These are phyloP conservation scores for Asobara japonica DNA, from an alignment of 1,140 invertebrate species.

Conservation along the genomic window DNA sequence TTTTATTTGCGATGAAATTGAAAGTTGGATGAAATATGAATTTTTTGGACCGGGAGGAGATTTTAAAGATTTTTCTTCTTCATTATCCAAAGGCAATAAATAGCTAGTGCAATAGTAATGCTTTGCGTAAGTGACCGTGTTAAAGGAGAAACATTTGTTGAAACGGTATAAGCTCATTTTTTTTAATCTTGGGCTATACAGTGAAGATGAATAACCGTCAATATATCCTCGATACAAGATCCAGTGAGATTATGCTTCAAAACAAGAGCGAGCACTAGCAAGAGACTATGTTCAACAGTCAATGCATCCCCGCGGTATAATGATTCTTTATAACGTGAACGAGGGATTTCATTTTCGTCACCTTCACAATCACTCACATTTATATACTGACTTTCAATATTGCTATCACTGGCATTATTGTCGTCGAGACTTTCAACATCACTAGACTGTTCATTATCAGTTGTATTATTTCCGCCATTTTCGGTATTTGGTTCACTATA, in stretches of 20 bases:
- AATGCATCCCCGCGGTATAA: not conserved
- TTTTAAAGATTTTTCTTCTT: not conserved
- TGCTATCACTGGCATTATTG: too few species aligned
- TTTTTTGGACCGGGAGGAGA: not conserved
- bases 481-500: too few species aligned
- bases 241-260: constrained; percentile 7
- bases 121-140: not conserved
- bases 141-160: not conserved
- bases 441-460: too few species aligned
- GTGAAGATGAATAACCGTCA: constrained; percentile 3
- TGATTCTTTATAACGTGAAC: not conserved
- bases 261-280: not conserved
- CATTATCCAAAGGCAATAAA: not conserved
- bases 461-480: too few species aligned
- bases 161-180: constrained; percentile 13
- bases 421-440: too few species aligned
- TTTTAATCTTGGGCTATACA: not conserved
- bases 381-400: too few species aligned
- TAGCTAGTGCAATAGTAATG: constrained; percentile 15
- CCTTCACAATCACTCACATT: too few species aligned
- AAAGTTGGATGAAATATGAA: constrained; percentile 15
- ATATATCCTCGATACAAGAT: constrained; percentile 7
- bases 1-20: constrained; percentile 8
- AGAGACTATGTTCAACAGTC: constrained; percentile 9
- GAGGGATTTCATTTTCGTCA: not conserved